Percentiles rank a stretch among this genome's conserved stretches.
Conservation (phyloP, 37 sponge, comb jelly and placozoan species). For the Eunapius fragilis region DNA sequence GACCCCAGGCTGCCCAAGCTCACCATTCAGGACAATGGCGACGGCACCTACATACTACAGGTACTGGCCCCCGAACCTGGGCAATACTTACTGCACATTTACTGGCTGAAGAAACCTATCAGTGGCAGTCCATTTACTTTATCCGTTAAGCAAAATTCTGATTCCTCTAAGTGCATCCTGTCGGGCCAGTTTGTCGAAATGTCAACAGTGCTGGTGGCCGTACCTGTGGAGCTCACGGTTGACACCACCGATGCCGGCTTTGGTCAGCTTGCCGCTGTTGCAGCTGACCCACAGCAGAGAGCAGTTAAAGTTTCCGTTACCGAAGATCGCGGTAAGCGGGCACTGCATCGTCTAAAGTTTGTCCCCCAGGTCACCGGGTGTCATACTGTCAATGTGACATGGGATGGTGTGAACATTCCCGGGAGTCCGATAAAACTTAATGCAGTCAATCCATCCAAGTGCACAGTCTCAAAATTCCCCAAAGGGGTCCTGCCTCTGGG, state of each 20-base stretch:
- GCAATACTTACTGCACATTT: slow-evolving; percentile 39
- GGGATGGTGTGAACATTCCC: slow-evolving; percentile 50
- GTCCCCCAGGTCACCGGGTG: slow-evolving; percentile 52
- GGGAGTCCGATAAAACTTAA: slow-evolving; percentile 75
- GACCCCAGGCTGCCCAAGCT: slow-evolving; percentile 15
- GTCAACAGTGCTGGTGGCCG: neutral
- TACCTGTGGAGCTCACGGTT: slow-evolving; percentile 65
- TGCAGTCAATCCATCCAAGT: slow-evolving; percentile 63
- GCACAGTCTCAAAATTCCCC: slow-evolving; percentile 60
- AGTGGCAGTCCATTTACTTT: slow-evolving; percentile 65
- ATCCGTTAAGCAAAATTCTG: slow-evolving; percentile 46
- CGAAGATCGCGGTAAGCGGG: slow-evolving; percentile 11
- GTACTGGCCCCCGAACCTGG: slow-evolving; percentile 37
- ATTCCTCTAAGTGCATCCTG: slow-evolving; percentile 56
- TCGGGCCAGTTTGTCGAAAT: slow-evolving; percentile 41
- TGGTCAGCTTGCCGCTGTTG: slow-evolving; percentile 48
- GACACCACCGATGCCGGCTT: slow-evolving; percentile 78
- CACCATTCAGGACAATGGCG: slow-evolving; percentile 61
- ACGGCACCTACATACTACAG: slow-evolving; percentile 53
- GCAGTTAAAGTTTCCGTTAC: slow-evolving; percentile 41
- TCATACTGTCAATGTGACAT: slow-evolving; percentile 50
- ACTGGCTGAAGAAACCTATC: slow-evolving; percentile 47
- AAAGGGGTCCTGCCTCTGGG: neutral
- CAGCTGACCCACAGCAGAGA: slow-evolving; percentile 53
- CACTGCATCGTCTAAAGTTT: slow-evolving; percentile 47